Evolutionary conservation across 2,113 vertebrate species (phyloP).

Genomic region (Epinephelus moara): DNA sequence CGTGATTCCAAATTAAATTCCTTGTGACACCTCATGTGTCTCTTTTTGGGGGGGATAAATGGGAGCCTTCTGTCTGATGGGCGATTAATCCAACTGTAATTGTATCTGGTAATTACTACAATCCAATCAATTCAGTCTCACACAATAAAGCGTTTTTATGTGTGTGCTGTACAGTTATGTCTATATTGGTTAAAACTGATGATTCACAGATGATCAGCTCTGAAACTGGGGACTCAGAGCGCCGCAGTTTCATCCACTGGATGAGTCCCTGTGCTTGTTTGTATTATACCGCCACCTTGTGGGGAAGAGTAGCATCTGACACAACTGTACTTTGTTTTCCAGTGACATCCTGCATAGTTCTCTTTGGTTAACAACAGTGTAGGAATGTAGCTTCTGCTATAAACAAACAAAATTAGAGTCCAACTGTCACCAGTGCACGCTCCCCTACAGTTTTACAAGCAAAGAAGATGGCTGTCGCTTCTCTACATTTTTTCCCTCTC

Average conservation of each 20-base stretch:
- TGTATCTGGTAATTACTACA: conserved; percentile 25
- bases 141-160: neutral
- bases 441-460: conserved; percentile 20
- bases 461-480: conserved; percentile 3
- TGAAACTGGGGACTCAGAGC: neutral
- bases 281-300: conserved; percentile 65
- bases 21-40: conserved; percentile 40
- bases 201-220: conserved; percentile 20
- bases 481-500: neutral
- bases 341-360: neutral
- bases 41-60: conserved; percentile 54
- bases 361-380: neutral
- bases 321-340: neutral
- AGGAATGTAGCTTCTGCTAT: conserved; percentile 15
- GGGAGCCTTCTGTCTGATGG: neutral
- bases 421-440: neutral
- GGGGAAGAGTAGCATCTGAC: conserved; percentile 32
- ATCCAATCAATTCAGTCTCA: conserved; percentile 41
- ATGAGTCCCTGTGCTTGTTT: neutral
- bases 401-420: conserved; percentile 24
- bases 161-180: neutral
- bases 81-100: conserved; percentile 37
- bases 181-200: neutral
- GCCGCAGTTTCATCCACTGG: neutral
- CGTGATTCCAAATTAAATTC: conserved; percentile 69